These are phyloP conservation scores for Syrmaticus mikado DNA, from an alignment of 2,113 vertebrate species.

Conservation along the genomic window DNA sequence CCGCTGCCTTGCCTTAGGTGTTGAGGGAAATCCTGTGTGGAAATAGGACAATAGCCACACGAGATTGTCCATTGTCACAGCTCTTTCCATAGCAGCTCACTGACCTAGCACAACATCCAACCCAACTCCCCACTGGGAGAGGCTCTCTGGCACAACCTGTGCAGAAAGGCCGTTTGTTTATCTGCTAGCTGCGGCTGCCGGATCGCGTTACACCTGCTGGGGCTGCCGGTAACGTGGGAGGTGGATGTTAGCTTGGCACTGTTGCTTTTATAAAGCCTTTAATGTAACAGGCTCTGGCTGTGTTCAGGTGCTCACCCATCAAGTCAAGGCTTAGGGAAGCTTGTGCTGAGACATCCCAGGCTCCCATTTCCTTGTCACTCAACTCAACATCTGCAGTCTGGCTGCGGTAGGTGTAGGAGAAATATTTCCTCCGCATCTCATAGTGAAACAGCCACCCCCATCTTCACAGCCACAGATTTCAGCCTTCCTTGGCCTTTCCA, in stretches of 20 bases:
- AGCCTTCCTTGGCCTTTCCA: background rate
- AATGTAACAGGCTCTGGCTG: background rate
- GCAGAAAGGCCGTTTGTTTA: constrained; percentile 51
- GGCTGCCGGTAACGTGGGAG: constrained; percentile 1
- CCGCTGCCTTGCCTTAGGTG: background rate
- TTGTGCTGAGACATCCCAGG: constrained; percentile 12
- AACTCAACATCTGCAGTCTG: background rate
- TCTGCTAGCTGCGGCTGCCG: background rate
- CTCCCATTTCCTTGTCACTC: background rate
- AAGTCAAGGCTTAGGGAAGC: constrained; percentile 32
- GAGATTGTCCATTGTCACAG: background rate
- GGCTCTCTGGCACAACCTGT: background rate
- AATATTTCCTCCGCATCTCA: background rate
- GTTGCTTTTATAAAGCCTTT: constrained; percentile 67
- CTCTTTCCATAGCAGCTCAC: background rate
- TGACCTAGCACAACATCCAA: background rate
- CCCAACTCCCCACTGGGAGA: background rate
- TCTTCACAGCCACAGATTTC: background rate
- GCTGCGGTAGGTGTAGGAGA: background rate
- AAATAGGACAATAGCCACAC: background rate
- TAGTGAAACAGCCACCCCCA: background rate
- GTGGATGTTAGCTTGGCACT: constrained; percentile 32
- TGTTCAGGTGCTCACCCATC: constrained; percentile 21
- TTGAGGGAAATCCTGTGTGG: background rate
- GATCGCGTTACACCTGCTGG: constrained; percentile 52